phyloP scores from a whole-genome alignment of 1,140 invertebrate species.

The Ostrea edulis region DNA sequence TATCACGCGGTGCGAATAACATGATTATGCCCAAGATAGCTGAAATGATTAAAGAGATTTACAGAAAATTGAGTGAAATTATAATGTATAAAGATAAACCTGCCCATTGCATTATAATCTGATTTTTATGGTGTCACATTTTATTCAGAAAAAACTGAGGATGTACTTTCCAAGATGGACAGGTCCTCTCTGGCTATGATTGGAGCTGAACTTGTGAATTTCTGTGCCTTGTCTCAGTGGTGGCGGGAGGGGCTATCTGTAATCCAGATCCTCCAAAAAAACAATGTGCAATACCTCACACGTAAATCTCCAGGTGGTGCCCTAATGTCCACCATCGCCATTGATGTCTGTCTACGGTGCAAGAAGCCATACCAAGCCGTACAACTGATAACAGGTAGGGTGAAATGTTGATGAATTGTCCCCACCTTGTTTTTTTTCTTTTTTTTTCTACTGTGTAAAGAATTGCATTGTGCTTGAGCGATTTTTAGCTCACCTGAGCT shows the following conservation, averaged over 20 bases:
- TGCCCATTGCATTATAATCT: background rate
- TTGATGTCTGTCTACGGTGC: slow-evolving; percentile 10
- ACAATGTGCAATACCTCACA: background rate
- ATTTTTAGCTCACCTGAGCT: too few species aligned
- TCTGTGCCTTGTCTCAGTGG: slow-evolving; percentile 24
- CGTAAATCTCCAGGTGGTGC: background rate
- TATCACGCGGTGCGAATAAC: too few species aligned
- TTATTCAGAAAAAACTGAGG: slow-evolving; percentile 2
- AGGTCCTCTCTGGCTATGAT: background rate
- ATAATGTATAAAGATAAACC: too few species aligned
- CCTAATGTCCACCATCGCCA: background rate
- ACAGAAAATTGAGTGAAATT: too few species aligned
- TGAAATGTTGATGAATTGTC: background rate
- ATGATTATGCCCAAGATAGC: too few species aligned
- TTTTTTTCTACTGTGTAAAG: too few species aligned
- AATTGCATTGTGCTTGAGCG: too few species aligned
- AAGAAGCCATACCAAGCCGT: slow-evolving; percentile 11
- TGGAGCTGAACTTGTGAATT: background rate
- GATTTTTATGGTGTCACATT: background rate
- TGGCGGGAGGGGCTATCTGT: background rate
- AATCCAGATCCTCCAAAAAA: slow-evolving; percentile 1
- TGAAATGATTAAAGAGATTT: too few species aligned
- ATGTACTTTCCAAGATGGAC: background rate
- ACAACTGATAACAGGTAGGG: slow-evolving; percentile 3
- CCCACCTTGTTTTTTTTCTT: too few species aligned